Evolutionary conservation across 2,797 vertebrate species (phyloP).

Genomic region (Epinephelus coioides): DNA sequence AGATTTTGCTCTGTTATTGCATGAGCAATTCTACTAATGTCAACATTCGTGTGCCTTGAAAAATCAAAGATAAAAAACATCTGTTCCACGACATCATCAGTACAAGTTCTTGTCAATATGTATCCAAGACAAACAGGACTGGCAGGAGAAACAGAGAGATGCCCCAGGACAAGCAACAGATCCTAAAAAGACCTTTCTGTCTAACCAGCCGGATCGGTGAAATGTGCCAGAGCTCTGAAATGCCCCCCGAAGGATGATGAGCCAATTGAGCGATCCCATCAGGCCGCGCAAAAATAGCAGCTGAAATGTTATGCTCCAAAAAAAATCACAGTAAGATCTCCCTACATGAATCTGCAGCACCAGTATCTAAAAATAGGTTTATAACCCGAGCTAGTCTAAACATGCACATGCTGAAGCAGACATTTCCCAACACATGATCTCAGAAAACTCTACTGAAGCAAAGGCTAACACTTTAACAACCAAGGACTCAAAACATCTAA

Average conservation of each 20-base stretch:
- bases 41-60: not conserved
- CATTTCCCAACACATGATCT: constrained; percentile 18
- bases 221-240: constrained; percentile 49
- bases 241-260: constrained; percentile 43
- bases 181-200: constrained; percentile 30
- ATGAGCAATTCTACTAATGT: constrained; percentile 14
- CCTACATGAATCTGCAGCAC: constrained; percentile 31
- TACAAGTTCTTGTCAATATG: not conserved
- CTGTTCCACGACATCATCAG: not conserved
- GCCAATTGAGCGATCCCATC: constrained; percentile 52
- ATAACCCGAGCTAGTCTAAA: constrained; percentile 26
- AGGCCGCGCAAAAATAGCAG: constrained; percentile 55
- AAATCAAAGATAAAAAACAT: not conserved
- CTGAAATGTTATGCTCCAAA: constrained; percentile 27
- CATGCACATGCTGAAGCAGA: constrained; percentile 21
- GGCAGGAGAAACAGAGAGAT: not conserved
- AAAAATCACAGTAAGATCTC: constrained; percentile 18
- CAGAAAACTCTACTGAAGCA: not conserved
- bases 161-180: not conserved
- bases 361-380: constrained; percentile 36
- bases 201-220: constrained; percentile 26
- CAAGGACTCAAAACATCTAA: not conserved
- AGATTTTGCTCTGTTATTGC: constrained; percentile 12
- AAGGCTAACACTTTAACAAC: not conserved
- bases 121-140: not conserved